phyloP scores from a whole-genome alignment of 2,797 vertebrate species.

The Sorex maritimensis region DNA sequence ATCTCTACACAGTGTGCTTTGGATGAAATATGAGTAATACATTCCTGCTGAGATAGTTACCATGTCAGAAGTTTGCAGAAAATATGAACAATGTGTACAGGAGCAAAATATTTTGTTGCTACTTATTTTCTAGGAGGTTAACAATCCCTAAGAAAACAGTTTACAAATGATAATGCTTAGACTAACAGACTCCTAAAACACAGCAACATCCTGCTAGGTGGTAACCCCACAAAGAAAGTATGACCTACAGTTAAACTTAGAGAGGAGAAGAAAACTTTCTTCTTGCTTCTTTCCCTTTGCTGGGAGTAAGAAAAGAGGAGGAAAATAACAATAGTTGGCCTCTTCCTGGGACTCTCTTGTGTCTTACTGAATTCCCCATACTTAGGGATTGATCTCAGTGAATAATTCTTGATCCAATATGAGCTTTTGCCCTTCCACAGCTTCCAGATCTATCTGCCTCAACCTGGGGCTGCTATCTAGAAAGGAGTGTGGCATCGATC shows the following conservation, averaged over 20 bases:
- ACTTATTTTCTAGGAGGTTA: slow-evolving; percentile 29
- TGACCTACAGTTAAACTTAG: not conserved
- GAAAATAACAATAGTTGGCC: not conserved
- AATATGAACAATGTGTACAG: not conserved
- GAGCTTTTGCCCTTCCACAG: slow-evolving; percentile 55
- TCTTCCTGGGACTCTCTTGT: not conserved
- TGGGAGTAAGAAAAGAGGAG: slow-evolving; percentile 30
- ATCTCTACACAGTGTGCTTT: not conserved
- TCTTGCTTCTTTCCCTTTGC: not conserved
- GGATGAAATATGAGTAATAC: not conserved
- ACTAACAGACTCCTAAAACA: not conserved
- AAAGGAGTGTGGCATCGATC: slow-evolving; percentile 51
- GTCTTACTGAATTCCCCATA: slow-evolving; percentile 23
- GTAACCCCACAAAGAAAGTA: not conserved
- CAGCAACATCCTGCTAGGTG: not conserved
- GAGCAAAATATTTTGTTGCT: slow-evolving; percentile 36
- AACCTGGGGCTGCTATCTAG: slow-evolving; percentile 38
- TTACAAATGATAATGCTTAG: not conserved
- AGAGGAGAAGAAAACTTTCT: not conserved
- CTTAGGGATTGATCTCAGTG: slow-evolving; percentile 10
- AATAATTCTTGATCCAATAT: slow-evolving; percentile 45
- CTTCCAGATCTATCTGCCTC: slow-evolving; percentile 68
- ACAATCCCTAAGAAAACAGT: slow-evolving; percentile 32
- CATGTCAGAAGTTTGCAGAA: slow-evolving; percentile 23
- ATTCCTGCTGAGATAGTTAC: slow-evolving; percentile 8